Evolutionary conservation across 2,797 vertebrate genomes (phyloP).

Genomic region (Fistularia tabacaria): DNA sequence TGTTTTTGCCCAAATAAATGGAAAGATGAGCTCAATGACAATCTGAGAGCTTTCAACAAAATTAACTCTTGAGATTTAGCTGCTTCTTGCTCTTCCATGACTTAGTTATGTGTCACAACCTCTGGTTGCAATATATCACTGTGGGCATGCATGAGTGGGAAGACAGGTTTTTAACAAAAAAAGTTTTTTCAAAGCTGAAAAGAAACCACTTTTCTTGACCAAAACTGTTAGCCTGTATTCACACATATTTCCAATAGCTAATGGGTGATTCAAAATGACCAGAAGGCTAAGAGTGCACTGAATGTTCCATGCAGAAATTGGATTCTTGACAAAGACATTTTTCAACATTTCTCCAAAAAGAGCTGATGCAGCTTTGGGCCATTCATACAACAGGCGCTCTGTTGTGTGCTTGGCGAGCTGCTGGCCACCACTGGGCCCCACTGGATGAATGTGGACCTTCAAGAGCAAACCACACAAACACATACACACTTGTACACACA

Average conservation of each 20-base stretch:
- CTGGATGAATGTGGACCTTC: slow-evolving; percentile 75
- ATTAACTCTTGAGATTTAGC: too few relatives aligned
- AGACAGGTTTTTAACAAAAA: too few relatives aligned
- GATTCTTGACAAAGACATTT: slow-evolving; percentile 53
- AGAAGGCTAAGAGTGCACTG: slow-evolving; percentile 24
- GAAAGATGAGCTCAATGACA: too few relatives aligned
- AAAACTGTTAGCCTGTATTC: neutral
- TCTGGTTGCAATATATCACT: too few relatives aligned
- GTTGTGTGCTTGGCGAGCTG: slow-evolving; percentile 60
- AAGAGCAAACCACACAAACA: slow-evolving; percentile 52
- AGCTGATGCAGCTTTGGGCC: slow-evolving; percentile 65
- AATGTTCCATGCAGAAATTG: slow-evolving; percentile 50
- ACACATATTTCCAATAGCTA: slow-evolving; percentile 15
- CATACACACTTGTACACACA: slow-evolving; percentile 20
- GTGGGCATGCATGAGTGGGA: too few relatives aligned
- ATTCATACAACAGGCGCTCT: slow-evolving; percentile 70
- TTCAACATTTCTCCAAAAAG: slow-evolving; percentile 49
- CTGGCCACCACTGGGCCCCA: slow-evolving; percentile 60
- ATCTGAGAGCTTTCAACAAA: too few relatives aligned
- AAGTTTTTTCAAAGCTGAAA: too few relatives aligned
- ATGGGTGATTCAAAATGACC: slow-evolving; percentile 20
- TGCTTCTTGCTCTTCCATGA: too few relatives aligned
- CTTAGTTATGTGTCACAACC: too few relatives aligned
- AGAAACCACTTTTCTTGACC: neutral
- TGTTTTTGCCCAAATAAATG: too few relatives aligned